Evolutionary conservation across 2,797 vertebrate genomes (phyloP).

Genomic region (Channa striata): DNA sequence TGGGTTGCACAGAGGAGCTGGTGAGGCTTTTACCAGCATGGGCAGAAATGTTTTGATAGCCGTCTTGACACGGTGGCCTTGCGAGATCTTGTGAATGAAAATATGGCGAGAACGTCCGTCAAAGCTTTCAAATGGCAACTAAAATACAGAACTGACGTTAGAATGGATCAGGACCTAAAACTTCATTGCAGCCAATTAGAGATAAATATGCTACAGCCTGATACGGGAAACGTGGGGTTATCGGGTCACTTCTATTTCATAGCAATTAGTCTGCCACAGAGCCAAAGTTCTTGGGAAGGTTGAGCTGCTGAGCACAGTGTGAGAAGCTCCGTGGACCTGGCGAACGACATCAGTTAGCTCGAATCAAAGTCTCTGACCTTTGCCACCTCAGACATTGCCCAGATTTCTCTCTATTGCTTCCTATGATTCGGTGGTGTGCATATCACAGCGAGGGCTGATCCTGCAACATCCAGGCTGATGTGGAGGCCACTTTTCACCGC

Average conservation of each 20-base stretch:
- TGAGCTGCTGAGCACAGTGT: constrained; percentile 46
- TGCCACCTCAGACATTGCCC: constrained; percentile 55
- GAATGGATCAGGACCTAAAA: constrained; percentile 53
- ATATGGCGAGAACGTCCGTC: constrained; percentile 76
- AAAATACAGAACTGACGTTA: too few relatives aligned
- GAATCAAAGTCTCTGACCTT: constrained; percentile 77
- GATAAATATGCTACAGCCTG: constrained; percentile 70
- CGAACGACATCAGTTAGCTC: constrained; percentile 70
- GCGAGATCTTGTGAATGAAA: constrained; percentile 74
- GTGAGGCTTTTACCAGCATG: constrained; percentile 66
- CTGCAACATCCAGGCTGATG: constrained; percentile 48
- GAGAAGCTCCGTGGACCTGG: constrained; percentile 46
- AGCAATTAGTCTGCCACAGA: constrained; percentile 71
- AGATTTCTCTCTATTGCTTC: constrained; percentile 35
- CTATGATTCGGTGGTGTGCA: constrained; percentile 37
- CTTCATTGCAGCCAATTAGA: constrained; percentile 73
- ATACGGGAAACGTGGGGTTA: constrained; percentile 64
- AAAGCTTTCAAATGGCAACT: constrained; percentile 75
- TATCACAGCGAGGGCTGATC: constrained; percentile 54
- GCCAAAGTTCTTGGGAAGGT: constrained; percentile 56
- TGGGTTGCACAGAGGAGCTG: constrained; percentile 66
- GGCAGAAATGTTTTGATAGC: constrained; percentile 75
- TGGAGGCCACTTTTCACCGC: constrained; percentile 18
- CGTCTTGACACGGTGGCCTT: constrained; percentile 67
- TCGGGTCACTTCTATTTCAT: constrained; percentile 70